A percentile compares a stretch with the other conserved stretches of the same genome.
phyloP scores from a whole-genome alignment of 2,888 invertebrate genomes.

The Amphipoea oculea region DNA sequence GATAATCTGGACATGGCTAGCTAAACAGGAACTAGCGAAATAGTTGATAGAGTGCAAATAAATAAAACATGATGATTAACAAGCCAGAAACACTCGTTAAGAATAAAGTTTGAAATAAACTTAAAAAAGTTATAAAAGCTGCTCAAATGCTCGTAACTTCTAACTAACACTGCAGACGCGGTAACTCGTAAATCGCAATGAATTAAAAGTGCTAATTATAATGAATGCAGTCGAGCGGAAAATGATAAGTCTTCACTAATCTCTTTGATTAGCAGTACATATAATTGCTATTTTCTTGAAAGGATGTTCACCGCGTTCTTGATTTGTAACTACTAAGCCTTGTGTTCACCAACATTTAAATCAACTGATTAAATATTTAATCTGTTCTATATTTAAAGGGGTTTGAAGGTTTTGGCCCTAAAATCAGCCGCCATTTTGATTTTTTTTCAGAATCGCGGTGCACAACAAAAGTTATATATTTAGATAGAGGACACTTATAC shows the following conservation, averaged over 20 bases:
- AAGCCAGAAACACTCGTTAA: slow-evolving; percentile 6
- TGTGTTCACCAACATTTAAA: no score
- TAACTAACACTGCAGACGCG: slow-evolving; percentile 25
- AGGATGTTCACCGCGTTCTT: slow-evolving; percentile 27
- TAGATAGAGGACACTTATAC: no score
- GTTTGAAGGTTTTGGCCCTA: no score
- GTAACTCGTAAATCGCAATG: slow-evolving; percentile 43
- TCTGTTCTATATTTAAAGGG: no score
- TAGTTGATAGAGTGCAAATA: slow-evolving; percentile 7
- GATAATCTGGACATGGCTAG: not conserved
- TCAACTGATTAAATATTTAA: no score
- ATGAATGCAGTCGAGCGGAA: slow-evolving; percentile 61
- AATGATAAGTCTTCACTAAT: slow-evolving; percentile 62
- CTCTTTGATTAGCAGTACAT: slow-evolving; percentile 40
- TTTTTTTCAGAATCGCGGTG: no score
- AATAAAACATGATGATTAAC: slow-evolving; percentile 26
- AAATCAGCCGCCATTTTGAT: no score
- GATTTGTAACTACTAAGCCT: not conserved
- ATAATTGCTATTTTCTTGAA: slow-evolving; percentile 33
- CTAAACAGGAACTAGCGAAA: not conserved
- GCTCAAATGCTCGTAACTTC: slow-evolving; percentile 22
- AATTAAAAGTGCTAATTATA: slow-evolving; percentile 59
- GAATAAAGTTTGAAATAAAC: not conserved
- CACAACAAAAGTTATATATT: no score
- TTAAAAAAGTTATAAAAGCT: slow-evolving; percentile 8